Conservation (phyloP, 2,888 invertebrate genomes). For the Crematogaster levior region DNA sequence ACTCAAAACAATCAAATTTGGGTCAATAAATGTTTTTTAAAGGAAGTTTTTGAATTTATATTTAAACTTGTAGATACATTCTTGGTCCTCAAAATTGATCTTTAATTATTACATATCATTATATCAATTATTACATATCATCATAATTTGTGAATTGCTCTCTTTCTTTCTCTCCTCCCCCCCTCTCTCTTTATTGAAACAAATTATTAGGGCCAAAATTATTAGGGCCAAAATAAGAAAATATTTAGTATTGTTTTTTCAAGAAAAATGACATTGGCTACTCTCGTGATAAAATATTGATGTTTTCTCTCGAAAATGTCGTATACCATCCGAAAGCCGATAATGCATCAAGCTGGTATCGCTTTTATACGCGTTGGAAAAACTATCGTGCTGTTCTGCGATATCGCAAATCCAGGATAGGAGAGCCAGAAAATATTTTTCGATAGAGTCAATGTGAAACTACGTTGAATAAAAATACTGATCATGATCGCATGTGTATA, state of each 20-base stretch:
- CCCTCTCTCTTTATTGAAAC: not conserved
- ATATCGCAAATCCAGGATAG: conserved; percentile 11
- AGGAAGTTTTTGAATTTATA: too few relatives aligned
- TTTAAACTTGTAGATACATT: too few relatives aligned
- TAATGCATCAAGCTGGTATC: conserved; percentile 23
- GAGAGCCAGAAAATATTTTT: conserved; percentile 19
- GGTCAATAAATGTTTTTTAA: too few relatives aligned
- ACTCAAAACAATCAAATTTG: too few relatives aligned
- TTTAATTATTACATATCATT: not conserved
- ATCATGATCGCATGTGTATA: not conserved
- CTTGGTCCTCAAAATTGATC: not conserved
- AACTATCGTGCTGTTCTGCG: conserved; percentile 11
- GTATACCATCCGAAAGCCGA: not conserved
- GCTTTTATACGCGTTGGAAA: conserved; percentile 8
- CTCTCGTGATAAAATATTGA: conserved; percentile 3
- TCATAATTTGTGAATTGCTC: not conserved
- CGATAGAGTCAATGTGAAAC: conserved; percentile 18
- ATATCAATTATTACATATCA: too few relatives aligned
- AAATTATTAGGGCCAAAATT: not conserved
- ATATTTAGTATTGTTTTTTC: conserved; percentile 7
- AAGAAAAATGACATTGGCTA: conserved; percentile 5
- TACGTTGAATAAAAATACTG: conserved; percentile 19
- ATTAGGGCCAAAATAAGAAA: too few relatives aligned
- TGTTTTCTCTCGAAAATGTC: conserved; percentile 21
- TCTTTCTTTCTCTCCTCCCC: not conserved